Percentiles rank a stretch among this genome's conserved stretches.
phyloP scores from a whole-genome alignment of 2,797 vertebrate species.

The Muscicapa comitata region DNA sequence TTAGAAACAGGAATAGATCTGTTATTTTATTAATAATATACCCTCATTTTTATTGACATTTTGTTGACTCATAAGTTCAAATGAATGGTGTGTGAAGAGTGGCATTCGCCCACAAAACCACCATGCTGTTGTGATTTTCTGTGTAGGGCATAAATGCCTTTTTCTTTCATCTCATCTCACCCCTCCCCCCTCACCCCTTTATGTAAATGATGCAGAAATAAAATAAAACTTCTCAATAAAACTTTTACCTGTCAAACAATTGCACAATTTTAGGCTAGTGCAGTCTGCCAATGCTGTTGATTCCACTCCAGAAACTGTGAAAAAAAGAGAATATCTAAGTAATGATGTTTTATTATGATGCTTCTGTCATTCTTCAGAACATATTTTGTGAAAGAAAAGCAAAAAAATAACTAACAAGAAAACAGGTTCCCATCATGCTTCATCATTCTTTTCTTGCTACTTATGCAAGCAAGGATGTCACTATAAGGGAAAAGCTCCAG shows the following conservation, averaged over 20 bases:
- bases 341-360: constrained; percentile 30
- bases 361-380: constrained; percentile 9
- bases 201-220: constrained; percentile 18
- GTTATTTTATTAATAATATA: not conserved
- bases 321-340: constrained; percentile 23
- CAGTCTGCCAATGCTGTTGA: constrained; percentile 27
- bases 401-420: constrained; percentile 12
- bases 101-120: not conserved
- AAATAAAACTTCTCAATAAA: constrained; percentile 16
- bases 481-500: not conserved
- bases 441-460: not conserved
- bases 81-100: not conserved
- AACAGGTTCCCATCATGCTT: not conserved
- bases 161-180: not conserved
- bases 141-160: not conserved
- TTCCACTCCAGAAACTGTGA: constrained; percentile 7
- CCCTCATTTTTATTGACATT: not conserved
- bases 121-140: not conserved
- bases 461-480: not conserved
- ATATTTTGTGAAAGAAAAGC: constrained; percentile 11
- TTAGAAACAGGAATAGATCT: not conserved
- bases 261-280: not conserved
- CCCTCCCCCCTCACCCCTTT: not conserved
- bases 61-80: not conserved
- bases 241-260: constrained; percentile 36